Conservation (phyloP, 2,797 vertebrate genomes). For the Sebastes hubbsi region DNA sequence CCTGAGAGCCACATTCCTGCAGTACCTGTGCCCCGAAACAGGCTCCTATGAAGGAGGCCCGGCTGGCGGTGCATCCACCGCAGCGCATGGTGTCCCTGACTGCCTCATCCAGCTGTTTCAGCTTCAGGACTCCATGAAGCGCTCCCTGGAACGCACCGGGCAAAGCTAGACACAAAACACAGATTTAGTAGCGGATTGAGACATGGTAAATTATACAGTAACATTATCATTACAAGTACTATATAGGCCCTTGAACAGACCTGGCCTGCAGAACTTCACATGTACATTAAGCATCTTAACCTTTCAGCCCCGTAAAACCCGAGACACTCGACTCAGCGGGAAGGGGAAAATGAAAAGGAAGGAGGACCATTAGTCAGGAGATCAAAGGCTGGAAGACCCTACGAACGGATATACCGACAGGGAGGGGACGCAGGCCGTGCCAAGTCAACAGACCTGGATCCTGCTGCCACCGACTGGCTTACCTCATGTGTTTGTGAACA, state of each 20-base stretch:
- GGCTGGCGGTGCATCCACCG: slow-evolving; percentile 79
- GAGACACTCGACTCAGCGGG: slow-evolving; percentile 51
- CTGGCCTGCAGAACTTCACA: background rate
- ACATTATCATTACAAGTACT: background rate
- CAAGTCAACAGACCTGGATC: slow-evolving; percentile 63
- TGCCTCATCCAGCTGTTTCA: slow-evolving; percentile 68
- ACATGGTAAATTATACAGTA: background rate
- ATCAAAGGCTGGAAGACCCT: slow-evolving; percentile 62
- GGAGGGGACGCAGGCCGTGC: slow-evolving; percentile 30
- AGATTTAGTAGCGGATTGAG: background rate
- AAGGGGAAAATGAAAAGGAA: slow-evolving; percentile 31
- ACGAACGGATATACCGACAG: slow-evolving; percentile 40
- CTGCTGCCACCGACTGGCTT: slow-evolving; percentile 43
- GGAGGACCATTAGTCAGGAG: slow-evolving; percentile 53
- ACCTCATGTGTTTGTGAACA: slow-evolving; percentile 82
- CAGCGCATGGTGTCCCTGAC: slow-evolving; percentile 79
- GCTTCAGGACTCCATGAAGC: slow-evolving; percentile 77
- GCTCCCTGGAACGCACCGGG: slow-evolving; percentile 81
- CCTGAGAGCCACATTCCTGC: background rate
- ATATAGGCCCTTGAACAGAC: background rate
- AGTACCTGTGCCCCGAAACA: slow-evolving; percentile 80
- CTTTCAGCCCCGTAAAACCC: slow-evolving; percentile 32
- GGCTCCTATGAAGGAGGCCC: slow-evolving; percentile 79
- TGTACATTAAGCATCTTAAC: slow-evolving; percentile 11
- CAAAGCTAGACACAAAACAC: slow-evolving; percentile 62